Base-by-base conservation (phyloP, 1,140 invertebrate species). In the Aphis gossypii region DNA sequence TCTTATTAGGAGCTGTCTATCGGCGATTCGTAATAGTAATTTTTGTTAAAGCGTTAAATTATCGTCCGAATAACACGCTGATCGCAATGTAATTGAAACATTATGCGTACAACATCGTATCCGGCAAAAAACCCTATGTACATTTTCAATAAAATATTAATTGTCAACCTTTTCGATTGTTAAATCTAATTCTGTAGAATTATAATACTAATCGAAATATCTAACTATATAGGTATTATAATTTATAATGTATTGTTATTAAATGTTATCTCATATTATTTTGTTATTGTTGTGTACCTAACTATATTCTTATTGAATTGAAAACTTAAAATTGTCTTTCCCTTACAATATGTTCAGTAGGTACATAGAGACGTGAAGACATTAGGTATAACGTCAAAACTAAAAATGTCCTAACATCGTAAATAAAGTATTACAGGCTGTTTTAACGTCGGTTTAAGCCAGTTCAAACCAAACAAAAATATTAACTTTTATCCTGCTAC, bases 1-100 rank as follows among this genome's bases (percentile, higher is more conserved):
- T 88, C 87, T 86, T 46, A 44, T 51, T 88, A 18, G 6, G 3
- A 88, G 14, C 20, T 20, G 46, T n/a, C 87, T 23, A 54, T n/a
- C 5, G n/a, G 18, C 46, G 4, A 46, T 88, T 38, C 87, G n/a
- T 14, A 25, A 89, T 38, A 56, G 48, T 56, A 54, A 41, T 84
- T 84, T 86, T 41, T 30, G 41, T 86, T 86, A 44, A 86, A 86
- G 84, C 41, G 41, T 86, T 86, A 86, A 41, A 30, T 46, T 86
- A 41, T 84, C 84, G 14, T 84, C 84, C n/a, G 30, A 88, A 88
- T 21, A 35, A 51, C 3, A 51, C n/a, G n/a, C 46, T 21, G 86
- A 48, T 51, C n/a, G 7, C 35, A 51, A 51, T 88, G 8, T 88
- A 88, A 88, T 38, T 83, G 35, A 83, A 83, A 83, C 35, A 83